Evolutionary conservation across 1,140 invertebrate genomes (phyloP).

Genomic region (Drosophila fuyamai): DNA sequence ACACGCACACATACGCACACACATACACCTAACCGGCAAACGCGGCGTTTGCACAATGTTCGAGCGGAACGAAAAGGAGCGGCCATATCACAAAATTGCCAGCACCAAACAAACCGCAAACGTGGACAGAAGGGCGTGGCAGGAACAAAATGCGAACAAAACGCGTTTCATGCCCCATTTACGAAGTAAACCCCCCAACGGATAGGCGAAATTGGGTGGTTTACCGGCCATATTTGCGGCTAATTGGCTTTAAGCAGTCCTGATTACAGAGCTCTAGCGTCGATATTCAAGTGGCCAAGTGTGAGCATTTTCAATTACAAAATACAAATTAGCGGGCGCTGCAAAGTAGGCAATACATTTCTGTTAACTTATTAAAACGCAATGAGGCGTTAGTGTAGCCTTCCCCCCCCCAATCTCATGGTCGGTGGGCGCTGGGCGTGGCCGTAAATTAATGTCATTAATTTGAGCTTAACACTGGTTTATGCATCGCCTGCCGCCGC

Average conservation of each 20-base stretch:
- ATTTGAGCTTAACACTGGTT: slow-evolving; percentile 79
- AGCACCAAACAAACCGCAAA: slow-evolving; percentile 60
- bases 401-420: not conserved
- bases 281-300: slow-evolving; percentile 52
- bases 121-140: slow-evolving; percentile 66
- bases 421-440: slow-evolving; percentile 6
- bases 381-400: slow-evolving; percentile 25
- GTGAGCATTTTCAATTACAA: slow-evolving; percentile 76
- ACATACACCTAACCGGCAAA: slow-evolving; percentile 13
- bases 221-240: slow-evolving; percentile 81
- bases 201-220: slow-evolving; percentile 16
- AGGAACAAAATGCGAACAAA: slow-evolving; percentile 66
- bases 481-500: slow-evolving; percentile 65
- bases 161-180: slow-evolving; percentile 78
- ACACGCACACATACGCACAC: slow-evolving; percentile 33
- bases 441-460: slow-evolving; percentile 79
- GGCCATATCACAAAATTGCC: slow-evolving; percentile 64
- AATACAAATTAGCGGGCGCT: slow-evolving; percentile 73
- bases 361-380: slow-evolving; percentile 75
- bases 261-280: slow-evolving; percentile 66
- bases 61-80: slow-evolving; percentile 28
- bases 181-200: slow-evolving; percentile 10
- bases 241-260: slow-evolving; percentile 82
- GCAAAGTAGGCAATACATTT: slow-evolving; percentile 71
- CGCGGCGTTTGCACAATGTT: slow-evolving; percentile 53